Conservation (phyloP, 2,113 vertebrate genomes). For the Cyanoderma ruficeps region DNA sequence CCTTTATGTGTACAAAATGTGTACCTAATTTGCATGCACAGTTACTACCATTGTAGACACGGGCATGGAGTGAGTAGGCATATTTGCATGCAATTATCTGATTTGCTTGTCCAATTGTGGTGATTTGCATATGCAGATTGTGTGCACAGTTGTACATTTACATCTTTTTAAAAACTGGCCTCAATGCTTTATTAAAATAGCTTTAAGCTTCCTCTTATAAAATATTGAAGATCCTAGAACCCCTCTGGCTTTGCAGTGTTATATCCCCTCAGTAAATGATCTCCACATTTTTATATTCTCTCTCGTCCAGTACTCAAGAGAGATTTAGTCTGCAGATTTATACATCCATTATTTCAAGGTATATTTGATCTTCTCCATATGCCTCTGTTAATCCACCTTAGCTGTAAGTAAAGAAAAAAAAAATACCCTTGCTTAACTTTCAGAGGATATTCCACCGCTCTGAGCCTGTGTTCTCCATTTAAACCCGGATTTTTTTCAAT, state of each 20-base stretch:
- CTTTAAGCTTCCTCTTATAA: constrained; percentile 47
- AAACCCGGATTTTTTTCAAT: constrained; percentile 3
- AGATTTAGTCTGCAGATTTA: constrained; percentile 65
- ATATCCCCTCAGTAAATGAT: constrained; percentile 28
- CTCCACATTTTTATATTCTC: constrained; percentile 41
- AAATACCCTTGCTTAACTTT: constrained; percentile 44
- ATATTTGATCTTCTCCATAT: constrained; percentile 67
- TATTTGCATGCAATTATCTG: constrained; percentile 71
- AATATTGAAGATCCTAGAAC: constrained; percentile 54
- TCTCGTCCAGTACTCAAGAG: constrained; percentile 23
- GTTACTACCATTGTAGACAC: constrained; percentile 66
- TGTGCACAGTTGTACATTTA: constrained; percentile 63
- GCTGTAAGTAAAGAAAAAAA: constrained; percentile 47
- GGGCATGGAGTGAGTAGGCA: constrained; percentile 54
- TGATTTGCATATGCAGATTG: constrained; percentile 65
- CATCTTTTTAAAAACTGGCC: constrained; percentile 56
- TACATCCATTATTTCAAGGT: constrained; percentile 62
- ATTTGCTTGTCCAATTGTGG: constrained; percentile 63
- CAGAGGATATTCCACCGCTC: constrained; percentile 18
- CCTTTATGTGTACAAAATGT: constrained; percentile 69
- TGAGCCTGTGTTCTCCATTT: constrained; percentile 26
- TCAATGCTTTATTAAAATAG: constrained; percentile 56
- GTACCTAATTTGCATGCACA: constrained; percentile 66
- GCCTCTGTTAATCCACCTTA: constrained; percentile 58
- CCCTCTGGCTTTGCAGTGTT: constrained; percentile 34